These are phyloP conservation scores for Pristis pectinata DNA, from an alignment of 2,797 vertebrate genomes.

Conservation along the genomic window DNA sequence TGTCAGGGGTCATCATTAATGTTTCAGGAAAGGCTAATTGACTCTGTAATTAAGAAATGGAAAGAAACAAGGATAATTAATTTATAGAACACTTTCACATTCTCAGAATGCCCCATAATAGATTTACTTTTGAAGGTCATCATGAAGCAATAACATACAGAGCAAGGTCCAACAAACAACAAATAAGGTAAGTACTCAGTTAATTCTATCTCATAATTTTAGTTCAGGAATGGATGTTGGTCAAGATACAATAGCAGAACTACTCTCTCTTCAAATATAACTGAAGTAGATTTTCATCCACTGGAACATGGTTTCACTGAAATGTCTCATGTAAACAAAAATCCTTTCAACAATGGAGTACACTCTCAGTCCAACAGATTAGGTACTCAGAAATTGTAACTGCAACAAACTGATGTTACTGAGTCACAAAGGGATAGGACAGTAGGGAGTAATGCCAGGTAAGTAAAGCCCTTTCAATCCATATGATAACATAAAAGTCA, in stretches of 20 bases:
- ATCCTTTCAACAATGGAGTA: not conserved
- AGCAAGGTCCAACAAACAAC: not conserved
- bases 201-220: not conserved
- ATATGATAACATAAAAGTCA: too few relatives aligned
- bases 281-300: not conserved
- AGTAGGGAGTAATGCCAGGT: too few relatives aligned
- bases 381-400: too few relatives aligned
- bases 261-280: not conserved
- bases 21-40: not conserved
- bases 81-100: not conserved
- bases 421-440: too few relatives aligned
- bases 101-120: not conserved
- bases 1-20: not conserved
- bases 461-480: too few relatives aligned
- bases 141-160: not conserved
- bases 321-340: not conserved
- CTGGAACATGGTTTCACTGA: not conserved
- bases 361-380: not conserved
- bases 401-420: too few relatives aligned
- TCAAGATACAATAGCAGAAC: not conserved
- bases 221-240: not conserved
- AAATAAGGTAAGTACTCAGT: not conserved
- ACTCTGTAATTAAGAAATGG: not conserved
- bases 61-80: not conserved
- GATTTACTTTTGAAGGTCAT: not conserved